Conservation (phyloP, 2,888 invertebrate species). For the Hylaea fasciaria region DNA sequence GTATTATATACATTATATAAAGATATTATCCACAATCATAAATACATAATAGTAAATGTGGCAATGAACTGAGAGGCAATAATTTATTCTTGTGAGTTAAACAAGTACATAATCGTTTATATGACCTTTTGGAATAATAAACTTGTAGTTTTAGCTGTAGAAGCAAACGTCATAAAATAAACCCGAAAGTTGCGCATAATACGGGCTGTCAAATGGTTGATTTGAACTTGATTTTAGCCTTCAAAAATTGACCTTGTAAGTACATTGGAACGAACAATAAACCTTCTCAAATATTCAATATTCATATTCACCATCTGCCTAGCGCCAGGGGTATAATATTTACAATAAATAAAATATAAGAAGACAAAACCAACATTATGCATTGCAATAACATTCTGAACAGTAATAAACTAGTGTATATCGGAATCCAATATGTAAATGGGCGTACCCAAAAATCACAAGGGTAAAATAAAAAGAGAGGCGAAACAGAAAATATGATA, state of each 20-base stretch:
- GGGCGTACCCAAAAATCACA: slow-evolving; percentile 69
- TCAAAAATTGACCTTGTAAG: background rate
- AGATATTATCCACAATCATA: too few relatives aligned
- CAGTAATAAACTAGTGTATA: slow-evolving; percentile 77
- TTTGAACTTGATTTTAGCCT: background rate
- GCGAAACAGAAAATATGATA: slow-evolving; percentile 78
- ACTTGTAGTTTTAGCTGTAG: too few relatives aligned
- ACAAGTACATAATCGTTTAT: too few relatives aligned
- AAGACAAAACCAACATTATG: slow-evolving; percentile 61
- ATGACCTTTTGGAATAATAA: too few relatives aligned
- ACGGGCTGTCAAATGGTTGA: too few relatives aligned
- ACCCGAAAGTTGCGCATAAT: too few relatives aligned
- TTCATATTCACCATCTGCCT: slow-evolving; percentile 28
- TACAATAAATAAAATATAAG: slow-evolving; percentile 59
- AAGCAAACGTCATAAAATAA: too few relatives aligned
- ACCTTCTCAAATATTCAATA: slow-evolving; percentile 16
- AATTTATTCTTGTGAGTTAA: too few relatives aligned
- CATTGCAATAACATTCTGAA: slow-evolving; percentile 62
- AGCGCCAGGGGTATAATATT: slow-evolving; percentile 25
- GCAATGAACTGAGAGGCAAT: too few relatives aligned
- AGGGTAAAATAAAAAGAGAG: slow-evolving; percentile 74
- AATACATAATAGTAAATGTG: too few relatives aligned
- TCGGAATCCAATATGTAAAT: slow-evolving; percentile 81
- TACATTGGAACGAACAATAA: background rate
- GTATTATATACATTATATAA: too few relatives aligned